phyloP scores from a whole-genome alignment of 2,797 vertebrate species.

The Chaetophractus vellerosus region DNA sequence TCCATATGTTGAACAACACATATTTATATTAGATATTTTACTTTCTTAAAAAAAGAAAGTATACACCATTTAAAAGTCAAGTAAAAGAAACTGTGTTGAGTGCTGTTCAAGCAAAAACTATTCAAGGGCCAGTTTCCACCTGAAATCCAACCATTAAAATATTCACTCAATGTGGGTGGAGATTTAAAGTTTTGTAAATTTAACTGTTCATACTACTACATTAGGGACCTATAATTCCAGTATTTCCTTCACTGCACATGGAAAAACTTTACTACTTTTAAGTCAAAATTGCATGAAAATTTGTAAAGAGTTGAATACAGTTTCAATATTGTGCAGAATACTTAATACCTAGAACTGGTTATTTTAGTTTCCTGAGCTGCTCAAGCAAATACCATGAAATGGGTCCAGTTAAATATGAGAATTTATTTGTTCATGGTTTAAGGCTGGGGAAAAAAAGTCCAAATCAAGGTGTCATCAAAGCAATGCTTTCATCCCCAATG shows the following conservation, averaged over 20 bases:
- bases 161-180: background rate
- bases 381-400: too few species aligned
- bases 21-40: slow-evolving; percentile 66
- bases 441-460: too few species aligned
- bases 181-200: slow-evolving; percentile 66
- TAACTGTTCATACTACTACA: slow-evolving; percentile 2
- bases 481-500: too few species aligned
- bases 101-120: slow-evolving; percentile 50
- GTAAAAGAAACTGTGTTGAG: slow-evolving; percentile 25
- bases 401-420: too few species aligned
- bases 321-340: background rate
- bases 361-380: too few species aligned
- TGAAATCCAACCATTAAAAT: slow-evolving; percentile 57
- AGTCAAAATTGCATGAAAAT: slow-evolving; percentile 48
- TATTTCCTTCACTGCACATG: background rate
- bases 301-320: slow-evolving; percentile 8
- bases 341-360: slow-evolving; percentile 18
- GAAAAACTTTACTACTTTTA: background rate
- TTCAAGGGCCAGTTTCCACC: slow-evolving; percentile 3
- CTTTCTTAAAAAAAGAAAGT: slow-evolving; percentile 47
- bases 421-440: too few species aligned
- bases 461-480: too few species aligned
- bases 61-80: slow-evolving; percentile 58
- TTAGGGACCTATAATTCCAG: background rate
- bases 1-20: slow-evolving; percentile 66